phyloP scores from a whole-genome alignment of 2,888 invertebrate species.

The Drosophila kuntzei region DNA sequence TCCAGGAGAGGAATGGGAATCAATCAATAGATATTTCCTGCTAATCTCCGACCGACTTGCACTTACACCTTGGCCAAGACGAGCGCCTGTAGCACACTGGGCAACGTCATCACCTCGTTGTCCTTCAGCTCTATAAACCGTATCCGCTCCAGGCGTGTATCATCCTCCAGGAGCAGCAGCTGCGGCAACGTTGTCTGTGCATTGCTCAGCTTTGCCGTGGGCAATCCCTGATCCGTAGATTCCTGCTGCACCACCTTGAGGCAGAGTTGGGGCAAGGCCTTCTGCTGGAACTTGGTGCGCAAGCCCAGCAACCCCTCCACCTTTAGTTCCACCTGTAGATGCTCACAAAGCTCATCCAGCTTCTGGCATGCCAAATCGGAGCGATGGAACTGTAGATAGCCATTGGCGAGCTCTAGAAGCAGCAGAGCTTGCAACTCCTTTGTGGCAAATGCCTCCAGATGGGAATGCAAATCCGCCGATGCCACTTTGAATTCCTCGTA shows the following conservation, averaged over 20 bases:
- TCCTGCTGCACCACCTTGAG: constrained; percentile 88
- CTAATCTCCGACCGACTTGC: too few species aligned
- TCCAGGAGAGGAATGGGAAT: too few species aligned
- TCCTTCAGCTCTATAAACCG: constrained; percentile 89
- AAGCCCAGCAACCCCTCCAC: constrained; percentile 93
- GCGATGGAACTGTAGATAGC: constrained; percentile 91
- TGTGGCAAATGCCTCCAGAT: constrained; percentile 79
- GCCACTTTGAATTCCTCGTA: constrained; percentile 85
- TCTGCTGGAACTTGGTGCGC: constrained; percentile 95
- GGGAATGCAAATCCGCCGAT: constrained; percentile 58
- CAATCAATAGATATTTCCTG: background rate
- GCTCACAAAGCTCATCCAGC: constrained; percentile 88
- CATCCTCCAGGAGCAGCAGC: constrained; percentile 92
- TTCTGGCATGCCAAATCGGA: constrained; percentile 90
- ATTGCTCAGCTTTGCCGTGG: constrained; percentile 84
- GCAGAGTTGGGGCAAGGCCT: constrained; percentile 92
- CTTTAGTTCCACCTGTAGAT: constrained; percentile 89
- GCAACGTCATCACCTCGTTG: constrained; percentile 86
- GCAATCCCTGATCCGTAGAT: constrained; percentile 34
- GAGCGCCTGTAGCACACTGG: constrained; percentile 91
- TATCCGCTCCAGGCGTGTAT: constrained; percentile 93
- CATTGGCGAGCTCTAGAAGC: constrained; percentile 87
- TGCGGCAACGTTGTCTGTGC: constrained; percentile 87
- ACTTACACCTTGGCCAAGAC: constrained; percentile 91
- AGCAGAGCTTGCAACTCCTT: constrained; percentile 85